Evolutionary conservation across 2,113 vertebrate species (phyloP).

Genomic region (Tylochromis polylepis): DNA sequence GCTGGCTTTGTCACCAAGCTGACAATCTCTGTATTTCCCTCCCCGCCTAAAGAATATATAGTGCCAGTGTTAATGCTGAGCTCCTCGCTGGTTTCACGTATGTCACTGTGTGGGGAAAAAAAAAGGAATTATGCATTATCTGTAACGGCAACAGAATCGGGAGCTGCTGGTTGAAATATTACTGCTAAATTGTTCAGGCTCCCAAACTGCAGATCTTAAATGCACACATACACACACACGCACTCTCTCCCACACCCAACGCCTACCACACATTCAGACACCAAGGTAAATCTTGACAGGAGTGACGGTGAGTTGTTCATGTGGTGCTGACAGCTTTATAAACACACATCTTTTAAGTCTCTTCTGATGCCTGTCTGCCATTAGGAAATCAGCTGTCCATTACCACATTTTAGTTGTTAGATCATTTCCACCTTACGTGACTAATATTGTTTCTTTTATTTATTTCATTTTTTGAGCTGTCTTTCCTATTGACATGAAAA

Average conservation of each 20-base stretch:
- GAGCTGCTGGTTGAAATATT: conserved; percentile 42
- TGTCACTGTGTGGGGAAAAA: neutral
- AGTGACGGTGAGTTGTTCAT: conserved; percentile 32
- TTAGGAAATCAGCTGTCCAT: conserved; percentile 43
- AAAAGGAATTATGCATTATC: neutral
- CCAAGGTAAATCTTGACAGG: conserved; percentile 16
- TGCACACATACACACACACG: neutral
- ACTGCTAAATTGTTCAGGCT: conserved; percentile 38
- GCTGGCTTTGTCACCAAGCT: neutral
- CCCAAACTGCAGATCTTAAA: conserved; percentile 42
- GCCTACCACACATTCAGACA: neutral
- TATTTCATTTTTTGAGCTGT: neutral
- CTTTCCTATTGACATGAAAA: neutral
- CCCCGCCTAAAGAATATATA: neutral
- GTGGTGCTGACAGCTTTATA: conserved; percentile 53
- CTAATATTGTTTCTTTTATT: neutral
- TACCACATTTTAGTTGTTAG: conserved; percentile 13
- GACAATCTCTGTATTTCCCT: neutral
- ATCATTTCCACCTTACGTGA: neutral
- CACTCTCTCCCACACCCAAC: neutral
- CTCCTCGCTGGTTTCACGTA: neutral
- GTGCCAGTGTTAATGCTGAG: neutral
- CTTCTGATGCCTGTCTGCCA: conserved; percentile 22
- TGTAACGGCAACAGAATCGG: conserved; percentile 12
- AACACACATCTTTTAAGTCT: conserved; percentile 48